Percentiles rank a stretch among this genome's conserved stretches.
Evolutionary conservation across 2,797 vertebrate species (phyloP).

Genomic region (Gallinago nigripennis): DNA sequence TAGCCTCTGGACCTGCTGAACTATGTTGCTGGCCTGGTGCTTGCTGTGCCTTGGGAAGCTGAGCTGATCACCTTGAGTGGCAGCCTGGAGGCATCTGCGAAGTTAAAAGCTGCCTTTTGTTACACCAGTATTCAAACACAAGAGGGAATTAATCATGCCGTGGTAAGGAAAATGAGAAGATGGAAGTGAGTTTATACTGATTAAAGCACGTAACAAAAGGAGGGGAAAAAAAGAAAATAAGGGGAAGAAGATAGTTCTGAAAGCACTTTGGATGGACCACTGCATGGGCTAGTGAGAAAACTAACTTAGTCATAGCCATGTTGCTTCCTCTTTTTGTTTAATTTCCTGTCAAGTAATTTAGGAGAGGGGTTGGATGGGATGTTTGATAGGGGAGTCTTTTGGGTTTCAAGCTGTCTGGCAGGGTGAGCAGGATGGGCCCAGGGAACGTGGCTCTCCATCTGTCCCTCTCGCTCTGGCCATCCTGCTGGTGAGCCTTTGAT

Average conservation of each 20-base stretch:
- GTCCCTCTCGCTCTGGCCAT: neutral
- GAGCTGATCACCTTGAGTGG: neutral
- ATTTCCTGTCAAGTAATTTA: neutral
- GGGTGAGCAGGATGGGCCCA: neutral
- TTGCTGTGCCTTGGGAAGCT: neutral
- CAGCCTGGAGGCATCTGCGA: accelerated
- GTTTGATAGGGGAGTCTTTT: neutral
- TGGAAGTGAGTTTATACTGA: neutral
- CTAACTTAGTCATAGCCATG: neutral
- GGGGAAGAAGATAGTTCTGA: neutral
- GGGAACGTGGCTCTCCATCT: accelerated
- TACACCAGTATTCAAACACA: neutral
- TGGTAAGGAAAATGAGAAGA: neutral
- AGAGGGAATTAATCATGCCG: neutral
- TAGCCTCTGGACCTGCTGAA: neutral
- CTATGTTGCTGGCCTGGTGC: neutral
- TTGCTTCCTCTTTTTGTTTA: neutral
- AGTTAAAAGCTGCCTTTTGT: neutral
- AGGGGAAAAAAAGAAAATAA: neutral
- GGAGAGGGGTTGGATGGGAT: neutral
- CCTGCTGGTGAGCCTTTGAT: neutral
- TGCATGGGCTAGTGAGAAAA: neutral
- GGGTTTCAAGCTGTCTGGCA: neutral
- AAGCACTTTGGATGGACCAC: neutral
- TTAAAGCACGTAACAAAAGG: neutral